Evolutionary conservation across 2,888 invertebrate species (phyloP).

Genomic region (Tillus elongatus): DNA sequence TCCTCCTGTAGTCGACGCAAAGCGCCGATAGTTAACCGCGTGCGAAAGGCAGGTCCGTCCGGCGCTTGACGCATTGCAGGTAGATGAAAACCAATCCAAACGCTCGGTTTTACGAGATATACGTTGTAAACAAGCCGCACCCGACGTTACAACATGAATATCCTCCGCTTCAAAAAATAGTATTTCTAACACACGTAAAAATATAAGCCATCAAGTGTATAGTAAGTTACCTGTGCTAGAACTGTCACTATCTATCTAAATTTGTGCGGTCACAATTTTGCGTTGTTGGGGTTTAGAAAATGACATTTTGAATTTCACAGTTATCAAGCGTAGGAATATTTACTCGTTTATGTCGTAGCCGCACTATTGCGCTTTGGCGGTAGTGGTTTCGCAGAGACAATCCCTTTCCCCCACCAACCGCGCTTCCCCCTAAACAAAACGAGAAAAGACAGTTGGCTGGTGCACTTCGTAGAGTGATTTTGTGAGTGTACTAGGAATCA

Average conservation of each 20-base stretch:
- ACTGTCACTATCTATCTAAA: too few relatives aligned
- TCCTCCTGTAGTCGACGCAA: conserved; percentile 30
- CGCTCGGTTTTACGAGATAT: conserved; percentile 48
- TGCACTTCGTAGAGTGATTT: conserved; percentile 34
- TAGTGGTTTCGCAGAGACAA: conserved; percentile 35
- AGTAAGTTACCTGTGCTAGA: too few relatives aligned
- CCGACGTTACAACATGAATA: conserved; percentile 55
- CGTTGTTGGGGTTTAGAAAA: too few relatives aligned
- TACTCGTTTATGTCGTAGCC: conserved; percentile 43
- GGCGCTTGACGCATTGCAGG: conserved; percentile 76
- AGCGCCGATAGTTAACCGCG: conserved; percentile 33
- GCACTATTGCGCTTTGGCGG: conserved; percentile 42
- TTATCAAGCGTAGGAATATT: conserved; percentile 39
- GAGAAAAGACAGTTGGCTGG: conserved; percentile 40
- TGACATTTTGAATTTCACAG: neutral
- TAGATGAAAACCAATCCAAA: conserved; percentile 71
- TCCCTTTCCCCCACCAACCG: conserved; percentile 28
- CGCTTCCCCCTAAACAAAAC: conserved; percentile 38
- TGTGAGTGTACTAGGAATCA: conserved; percentile 26
- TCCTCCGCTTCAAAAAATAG: conserved; percentile 54
- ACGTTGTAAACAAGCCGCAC: conserved; percentile 66
- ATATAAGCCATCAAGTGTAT: too few relatives aligned
- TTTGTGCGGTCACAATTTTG: too few relatives aligned
- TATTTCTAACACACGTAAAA: too few relatives aligned
- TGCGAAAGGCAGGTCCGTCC: conserved; percentile 35